Evolutionary conservation across 2,113 vertebrate species (phyloP), one percentile per base, ranked within the genome.

Genomic region (Ammodytes dubius): DNA sequence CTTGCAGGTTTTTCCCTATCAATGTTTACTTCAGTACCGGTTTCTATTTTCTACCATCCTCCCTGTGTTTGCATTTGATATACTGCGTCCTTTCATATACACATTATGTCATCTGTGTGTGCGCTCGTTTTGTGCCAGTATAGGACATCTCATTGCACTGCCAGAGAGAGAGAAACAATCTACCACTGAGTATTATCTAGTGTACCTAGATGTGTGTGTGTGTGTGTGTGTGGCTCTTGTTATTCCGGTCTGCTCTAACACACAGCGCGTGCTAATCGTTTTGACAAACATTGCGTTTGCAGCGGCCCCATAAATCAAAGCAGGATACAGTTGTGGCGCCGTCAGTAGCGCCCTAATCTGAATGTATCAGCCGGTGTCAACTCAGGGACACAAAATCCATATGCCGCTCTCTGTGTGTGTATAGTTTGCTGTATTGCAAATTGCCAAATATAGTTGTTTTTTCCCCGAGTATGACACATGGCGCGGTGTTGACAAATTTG

Each of bases 261-360:
- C 79, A 75, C 80, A 85, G 86, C 74, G 75, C 74, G 78, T 90
- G 27, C 27, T 94, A 93, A 94, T 94, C 93, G 54, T 84, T 84
- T 84, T 75, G 87, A 90, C 90, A 93, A 92, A 94, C 89, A 93
- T 45, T 77, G 79, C 86, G 60, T 85, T 87, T 92, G 73, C 85
- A 71, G 52, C 59, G 88, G 27, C 81, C 72, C 73, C 65, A 80
- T 82, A 89, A 85, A 90, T 88, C 86, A 89, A 83, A 89, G 87
- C 75, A 54, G 81, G 77, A 87, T 87, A 77, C 90, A 84, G 91
- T 88, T 66, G 87, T 83, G 75, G 84, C 83, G 88, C 89, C 81
- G 82, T 87, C 82, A 82, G 64, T 56, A 19, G 49, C 54, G 42
- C 50, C 27, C 89, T 90, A 88, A 92, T 92, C 92, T 89, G 78